Conservation (phyloP, 2,113 vertebrate species). For the Petromus typicus region DNA sequence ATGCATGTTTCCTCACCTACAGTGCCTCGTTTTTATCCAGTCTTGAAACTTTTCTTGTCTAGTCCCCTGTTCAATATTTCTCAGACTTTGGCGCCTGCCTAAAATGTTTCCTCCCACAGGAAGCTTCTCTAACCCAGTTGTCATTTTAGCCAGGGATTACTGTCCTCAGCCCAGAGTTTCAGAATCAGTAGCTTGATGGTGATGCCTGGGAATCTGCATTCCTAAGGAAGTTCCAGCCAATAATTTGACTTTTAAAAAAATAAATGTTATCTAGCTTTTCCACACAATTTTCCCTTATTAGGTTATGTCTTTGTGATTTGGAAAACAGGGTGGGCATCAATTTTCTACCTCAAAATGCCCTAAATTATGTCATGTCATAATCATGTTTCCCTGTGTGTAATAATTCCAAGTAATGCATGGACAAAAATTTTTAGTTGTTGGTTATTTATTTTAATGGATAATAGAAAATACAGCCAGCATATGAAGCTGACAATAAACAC, state of each 20-base stretch:
- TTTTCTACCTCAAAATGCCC: constrained; percentile 10
- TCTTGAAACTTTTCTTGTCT: not conserved
- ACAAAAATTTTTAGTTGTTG: constrained; percentile 8
- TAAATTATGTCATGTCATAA: not conserved
- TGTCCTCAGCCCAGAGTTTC: not conserved
- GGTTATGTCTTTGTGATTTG: not conserved
- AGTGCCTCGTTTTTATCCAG: not conserved
- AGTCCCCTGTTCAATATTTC: not conserved
- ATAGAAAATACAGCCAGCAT: constrained; percentile 18
- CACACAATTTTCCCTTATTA: not conserved
- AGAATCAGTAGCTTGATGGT: not conserved
- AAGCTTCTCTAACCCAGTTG: not conserved
- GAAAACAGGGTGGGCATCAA: not conserved
- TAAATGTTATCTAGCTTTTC: not conserved
- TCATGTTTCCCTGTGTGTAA: not conserved
- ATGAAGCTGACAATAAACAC: not conserved
- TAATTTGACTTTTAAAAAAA: not conserved
- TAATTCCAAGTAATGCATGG: not conserved
- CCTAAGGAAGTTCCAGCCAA: not conserved
- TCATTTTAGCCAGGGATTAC: not conserved
- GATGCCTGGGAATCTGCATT: not conserved
- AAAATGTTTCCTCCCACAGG: not conserved
- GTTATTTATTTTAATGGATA: constrained; percentile 9
- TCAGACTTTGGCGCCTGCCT: not conserved
- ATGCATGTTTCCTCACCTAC: not conserved